phyloP scores from a whole-genome alignment of 2,888 invertebrate species.

The Eupithecia subumbrata region DNA sequence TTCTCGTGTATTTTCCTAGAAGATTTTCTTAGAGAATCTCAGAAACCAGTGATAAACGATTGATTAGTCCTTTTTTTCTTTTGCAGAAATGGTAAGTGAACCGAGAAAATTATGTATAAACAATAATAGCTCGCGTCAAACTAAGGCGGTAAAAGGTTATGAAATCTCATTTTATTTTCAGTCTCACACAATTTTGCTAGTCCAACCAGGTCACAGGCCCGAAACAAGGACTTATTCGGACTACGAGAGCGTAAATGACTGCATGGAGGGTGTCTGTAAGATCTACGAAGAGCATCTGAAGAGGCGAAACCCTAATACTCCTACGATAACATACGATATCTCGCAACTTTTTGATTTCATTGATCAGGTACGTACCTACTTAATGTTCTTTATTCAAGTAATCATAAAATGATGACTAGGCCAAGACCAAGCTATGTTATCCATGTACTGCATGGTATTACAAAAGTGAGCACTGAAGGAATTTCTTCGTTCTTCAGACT shows the following conservation, averaged over 20 bases:
- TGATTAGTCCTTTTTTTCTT: background rate
- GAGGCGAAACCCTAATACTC: conserved; percentile 96
- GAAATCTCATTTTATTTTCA: conserved; percentile 63
- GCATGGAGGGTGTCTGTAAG: conserved; percentile 99
- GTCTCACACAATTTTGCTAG: conserved; percentile 98
- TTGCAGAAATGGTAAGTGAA: conserved; percentile 59
- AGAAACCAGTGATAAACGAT: background rate
- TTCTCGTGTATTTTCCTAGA: background rate
- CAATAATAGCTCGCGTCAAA: conserved; percentile 39
- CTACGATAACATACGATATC: conserved; percentile 99
- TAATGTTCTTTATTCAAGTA: background rate
- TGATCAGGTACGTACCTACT: conserved; percentile 86
- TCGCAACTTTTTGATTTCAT: conserved; percentile 99
- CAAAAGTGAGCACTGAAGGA: background rate
- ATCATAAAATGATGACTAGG: background rate
- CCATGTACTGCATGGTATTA: background rate
- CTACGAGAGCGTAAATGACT: conserved; percentile 98
- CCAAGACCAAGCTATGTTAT: background rate
- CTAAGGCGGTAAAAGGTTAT: conserved; percentile 72
- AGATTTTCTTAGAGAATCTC: too few relatives aligned
- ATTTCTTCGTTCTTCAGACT: too few relatives aligned
- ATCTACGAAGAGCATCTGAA: conserved; percentile 99
- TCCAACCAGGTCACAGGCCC: conserved; percentile 96
- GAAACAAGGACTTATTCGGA: conserved; percentile 99
- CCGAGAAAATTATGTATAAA: background rate